These are phyloP conservation scores for Strigamia crassipes DNA, from an alignment of 2,888 invertebrate genomes.

Conservation along the genomic window DNA sequence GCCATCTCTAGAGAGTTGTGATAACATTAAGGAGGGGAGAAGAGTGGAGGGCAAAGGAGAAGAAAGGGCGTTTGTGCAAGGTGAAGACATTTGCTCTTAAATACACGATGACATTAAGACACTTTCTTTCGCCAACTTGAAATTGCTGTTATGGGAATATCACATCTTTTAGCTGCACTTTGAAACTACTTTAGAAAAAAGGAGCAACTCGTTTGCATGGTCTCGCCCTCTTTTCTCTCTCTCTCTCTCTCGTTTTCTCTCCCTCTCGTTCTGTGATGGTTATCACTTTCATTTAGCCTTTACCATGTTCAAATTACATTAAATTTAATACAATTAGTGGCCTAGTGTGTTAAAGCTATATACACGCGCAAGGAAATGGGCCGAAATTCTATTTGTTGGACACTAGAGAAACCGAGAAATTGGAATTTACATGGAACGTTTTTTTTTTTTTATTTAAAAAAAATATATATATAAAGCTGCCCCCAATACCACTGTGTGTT, in stretches of 20 bases:
- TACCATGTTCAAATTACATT: not conserved
- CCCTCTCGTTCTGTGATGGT: no score
- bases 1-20: not conserved
- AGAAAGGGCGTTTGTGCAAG: not conserved
- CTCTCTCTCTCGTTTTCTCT: no score
- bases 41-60: not conserved
- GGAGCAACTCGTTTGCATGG: not conserved
- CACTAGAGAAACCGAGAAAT: no score
- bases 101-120: slow-evolving; percentile 10
- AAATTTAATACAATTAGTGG: not conserved
- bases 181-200: slow-evolving; percentile 1
- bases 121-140: slow-evolving; percentile 3
- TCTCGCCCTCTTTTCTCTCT: no score
- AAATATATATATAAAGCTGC: no score
- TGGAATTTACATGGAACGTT: no score
- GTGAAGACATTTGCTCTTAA: slow-evolving; percentile 10
- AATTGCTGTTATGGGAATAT: slow-evolving; percentile 10
- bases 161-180: slow-evolving; percentile 10
- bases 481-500: not conserved
- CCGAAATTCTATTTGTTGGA: not conserved
- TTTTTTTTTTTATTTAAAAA: no score
- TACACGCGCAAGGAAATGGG: not conserved
- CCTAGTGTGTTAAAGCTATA: not conserved
- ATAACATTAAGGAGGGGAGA: not conserved
- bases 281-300: slow-evolving; percentile 4